Evolutionary conservation across 2,888 invertebrate species (phyloP), one percentile per base, ranked within the genome.

Genomic region (Cetonia aurata): DNA sequence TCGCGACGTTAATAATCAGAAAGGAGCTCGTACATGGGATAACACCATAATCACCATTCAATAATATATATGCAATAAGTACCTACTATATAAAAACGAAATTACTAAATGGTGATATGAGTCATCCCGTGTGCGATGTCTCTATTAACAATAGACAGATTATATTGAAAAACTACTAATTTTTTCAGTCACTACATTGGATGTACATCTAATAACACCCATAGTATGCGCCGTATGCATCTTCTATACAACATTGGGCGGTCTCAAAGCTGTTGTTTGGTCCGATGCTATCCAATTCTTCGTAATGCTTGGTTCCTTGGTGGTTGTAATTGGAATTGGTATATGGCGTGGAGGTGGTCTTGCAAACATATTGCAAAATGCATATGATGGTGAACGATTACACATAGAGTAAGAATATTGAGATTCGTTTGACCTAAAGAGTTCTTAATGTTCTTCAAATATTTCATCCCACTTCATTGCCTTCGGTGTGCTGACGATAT

Each of bases 221-320:
- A 86, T 92, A 0, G 87, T 92, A 12, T 92, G 92, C 77, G 83
- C 89, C 1, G 86, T 91, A 1, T 93, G 93, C 80, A 92, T 92
- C 33, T 91, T 93, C 53, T 91, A 94, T 77, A 92, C 92, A 3
- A 90, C 92, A 0, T 80, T 93, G 42, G 93, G 90, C 46, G 91
- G 91, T 4, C 80, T 91, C 37, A 85, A 89, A 78, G 91, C 91
- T 3, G 89, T 92, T 6, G 88, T 91, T 3, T 89, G 90, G 84
- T 88, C 91, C 6, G 88, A 88, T 71, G 85, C 87, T 6, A 79
- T 88, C 60, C 90, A 91, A 66, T 87, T 89, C 44, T 82, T 88
- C 10, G 87, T 90, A 0, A 87, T 87, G 57, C 77, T 85, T n/a
- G 86, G 86, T 0, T 87, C 89, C 42, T 80, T 87, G 25, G 70